Percentiles rank a stretch among this genome's conserved stretches.
phyloP scores from a whole-genome alignment of 2,797 vertebrate species.

The Botia almorhae region DNA sequence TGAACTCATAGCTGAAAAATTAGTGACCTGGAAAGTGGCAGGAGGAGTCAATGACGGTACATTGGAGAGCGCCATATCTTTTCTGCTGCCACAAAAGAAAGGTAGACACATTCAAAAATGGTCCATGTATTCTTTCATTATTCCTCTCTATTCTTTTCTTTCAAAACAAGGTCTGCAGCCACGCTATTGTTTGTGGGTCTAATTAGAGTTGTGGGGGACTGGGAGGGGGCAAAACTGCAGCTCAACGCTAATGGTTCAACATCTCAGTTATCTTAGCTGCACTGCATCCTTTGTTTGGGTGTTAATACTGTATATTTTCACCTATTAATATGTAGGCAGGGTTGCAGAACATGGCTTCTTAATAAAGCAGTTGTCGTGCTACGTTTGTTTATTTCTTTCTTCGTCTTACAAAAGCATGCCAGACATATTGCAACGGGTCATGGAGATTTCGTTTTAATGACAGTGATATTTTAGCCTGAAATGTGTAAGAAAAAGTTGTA shows the following conservation, averaged over 20 bases:
- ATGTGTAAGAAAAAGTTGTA: conserved; percentile 49
- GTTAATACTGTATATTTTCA: conserved; percentile 51
- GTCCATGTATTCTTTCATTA: conserved; percentile 61
- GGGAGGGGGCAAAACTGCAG: conserved; percentile 56
- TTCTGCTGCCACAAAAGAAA: conserved; percentile 76
- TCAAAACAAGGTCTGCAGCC: conserved; percentile 65
- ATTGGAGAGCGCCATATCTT: conserved; percentile 81
- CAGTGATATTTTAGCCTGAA: conserved; percentile 55
- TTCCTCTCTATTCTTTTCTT: conserved; percentile 55
- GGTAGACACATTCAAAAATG: conserved; percentile 65
- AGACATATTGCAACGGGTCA: conserved; percentile 45
- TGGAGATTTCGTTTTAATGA: conserved; percentile 34
- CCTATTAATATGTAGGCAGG: conserved; percentile 60
- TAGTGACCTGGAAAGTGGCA: conserved; percentile 98
- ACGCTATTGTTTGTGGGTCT: conserved; percentile 73
- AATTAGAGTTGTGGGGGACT: conserved; percentile 67
- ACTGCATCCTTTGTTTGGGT: conserved; percentile 48
- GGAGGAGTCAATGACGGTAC: conserved; percentile 90
- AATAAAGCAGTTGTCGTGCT: conserved; percentile 42
- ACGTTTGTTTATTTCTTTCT: conserved; percentile 38
- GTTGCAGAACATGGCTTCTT: conserved; percentile 29
- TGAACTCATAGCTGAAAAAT: conserved; percentile 98
- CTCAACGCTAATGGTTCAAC: conserved; percentile 75
- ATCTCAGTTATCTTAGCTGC: conserved; percentile 54
- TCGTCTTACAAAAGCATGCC: conserved; percentile 43